Evolutionary conservation across 2,113 vertebrate species (phyloP).

Genomic region (Nannospalax galili): DNA sequence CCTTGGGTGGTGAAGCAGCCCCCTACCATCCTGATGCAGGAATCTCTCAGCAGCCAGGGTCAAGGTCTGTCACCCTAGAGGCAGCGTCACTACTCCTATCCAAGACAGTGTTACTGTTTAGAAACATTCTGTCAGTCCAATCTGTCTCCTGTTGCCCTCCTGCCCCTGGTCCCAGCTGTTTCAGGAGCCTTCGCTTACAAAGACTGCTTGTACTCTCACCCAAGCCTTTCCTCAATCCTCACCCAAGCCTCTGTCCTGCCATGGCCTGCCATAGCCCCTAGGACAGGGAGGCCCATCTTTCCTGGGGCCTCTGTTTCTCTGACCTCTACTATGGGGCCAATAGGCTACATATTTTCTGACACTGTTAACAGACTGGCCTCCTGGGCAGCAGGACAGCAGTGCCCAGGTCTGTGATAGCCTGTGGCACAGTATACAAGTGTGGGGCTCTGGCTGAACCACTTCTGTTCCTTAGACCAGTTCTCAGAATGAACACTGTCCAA

Average conservation of each 20-base stretch:
- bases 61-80: not conserved
- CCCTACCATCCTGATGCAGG: not conserved
- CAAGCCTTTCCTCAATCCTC: not conserved
- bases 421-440: not conserved
- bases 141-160: not conserved
- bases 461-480: not conserved
- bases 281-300: not conserved
- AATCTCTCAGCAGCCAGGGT: not conserved
- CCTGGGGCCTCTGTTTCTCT: not conserved
- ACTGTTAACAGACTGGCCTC: not conserved
- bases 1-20: not conserved
- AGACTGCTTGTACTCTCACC: not conserved
- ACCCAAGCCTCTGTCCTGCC: not conserved
- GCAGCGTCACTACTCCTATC: not conserved
- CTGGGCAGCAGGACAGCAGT: not conserved
- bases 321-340: not conserved
- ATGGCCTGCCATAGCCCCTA: not conserved
- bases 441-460: not conserved
- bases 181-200: not conserved
- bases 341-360: not conserved
- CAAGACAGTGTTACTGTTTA: not conserved
- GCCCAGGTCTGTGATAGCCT: not conserved
- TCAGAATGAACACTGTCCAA: not conserved
- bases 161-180: not conserved
- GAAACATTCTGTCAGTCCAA: not conserved